phyloP scores from a whole-genome alignment of 1,140 invertebrate species.

The Thrips palmi region DNA sequence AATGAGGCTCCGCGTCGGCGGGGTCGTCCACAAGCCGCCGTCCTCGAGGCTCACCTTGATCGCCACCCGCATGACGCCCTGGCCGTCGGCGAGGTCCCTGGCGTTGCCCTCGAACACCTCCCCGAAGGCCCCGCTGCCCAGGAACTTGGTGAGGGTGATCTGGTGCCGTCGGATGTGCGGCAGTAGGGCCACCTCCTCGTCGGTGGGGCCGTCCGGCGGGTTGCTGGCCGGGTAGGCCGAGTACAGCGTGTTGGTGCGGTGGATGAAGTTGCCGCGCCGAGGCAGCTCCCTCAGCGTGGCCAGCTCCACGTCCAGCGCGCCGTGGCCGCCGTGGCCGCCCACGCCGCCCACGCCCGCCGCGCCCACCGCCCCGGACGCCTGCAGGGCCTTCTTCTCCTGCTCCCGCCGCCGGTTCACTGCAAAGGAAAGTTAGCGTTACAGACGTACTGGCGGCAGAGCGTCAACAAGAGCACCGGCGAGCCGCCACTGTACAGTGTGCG shows the following conservation, averaged over 20 bases:
- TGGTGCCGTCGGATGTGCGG: constrained; percentile 57
- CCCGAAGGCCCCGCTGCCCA: constrained; percentile 92
- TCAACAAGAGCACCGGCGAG: too few species aligned
- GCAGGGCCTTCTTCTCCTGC: constrained; percentile 35
- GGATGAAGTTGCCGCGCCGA: constrained; percentile 43
- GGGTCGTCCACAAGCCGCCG: too few species aligned
- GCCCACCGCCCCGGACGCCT: constrained; percentile 22
- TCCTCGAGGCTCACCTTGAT: constrained; percentile 45
- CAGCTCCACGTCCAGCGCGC: constrained; percentile 72
- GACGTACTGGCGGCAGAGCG: constrained; percentile 23
- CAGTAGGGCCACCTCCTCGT: constrained; percentile 49
- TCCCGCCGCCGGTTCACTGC: constrained; percentile 28
- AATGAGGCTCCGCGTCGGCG: too few species aligned
- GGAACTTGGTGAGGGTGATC: constrained; percentile 67
- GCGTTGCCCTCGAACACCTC: constrained; percentile 86
- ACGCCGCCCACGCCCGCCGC: too few species aligned
- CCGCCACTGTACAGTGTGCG: constrained; percentile 21
- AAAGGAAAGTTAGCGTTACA: too few species aligned
- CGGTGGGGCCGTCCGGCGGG: constrained; percentile 27
- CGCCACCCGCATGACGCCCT: constrained; percentile 47
- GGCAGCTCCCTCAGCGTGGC: constrained; percentile 73
- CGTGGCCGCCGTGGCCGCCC: too few species aligned
- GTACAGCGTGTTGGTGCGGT: constrained; percentile 67
- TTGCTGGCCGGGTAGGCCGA: constrained; percentile 25
- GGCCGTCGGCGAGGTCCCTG: constrained; percentile 35